Evolutionary conservation across 2,113 vertebrate genomes (phyloP).

Genomic region (Lepidiolamprologus cunningtoni): DNA sequence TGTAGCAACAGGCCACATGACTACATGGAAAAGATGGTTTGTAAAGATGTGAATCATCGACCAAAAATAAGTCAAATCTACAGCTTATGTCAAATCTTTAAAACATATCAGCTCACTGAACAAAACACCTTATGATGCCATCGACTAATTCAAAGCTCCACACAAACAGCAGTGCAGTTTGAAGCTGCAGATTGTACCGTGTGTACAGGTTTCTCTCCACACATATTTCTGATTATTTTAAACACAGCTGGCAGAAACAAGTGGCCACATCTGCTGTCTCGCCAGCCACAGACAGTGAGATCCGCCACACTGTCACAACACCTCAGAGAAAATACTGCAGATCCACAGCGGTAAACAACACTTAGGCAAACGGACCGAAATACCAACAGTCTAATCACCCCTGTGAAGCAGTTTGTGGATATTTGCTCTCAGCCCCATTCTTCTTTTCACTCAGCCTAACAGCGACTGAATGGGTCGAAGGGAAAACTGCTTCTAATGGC

Average conservation of each 20-base stretch:
- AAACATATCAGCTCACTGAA: neutral
- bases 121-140: neutral
- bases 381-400: constrained; percentile 51
- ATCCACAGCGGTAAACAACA: constrained; percentile 42
- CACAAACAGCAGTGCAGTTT: neutral
- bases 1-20: neutral
- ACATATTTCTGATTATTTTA: neutral
- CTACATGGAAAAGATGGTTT: neutral
- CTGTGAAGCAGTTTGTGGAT: constrained; percentile 36
- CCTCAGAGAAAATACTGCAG: constrained; percentile 10
- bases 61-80: neutral
- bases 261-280: constrained; percentile 37
- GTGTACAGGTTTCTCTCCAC: neutral
- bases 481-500: neutral
- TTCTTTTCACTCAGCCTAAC: neutral
- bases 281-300: neutral
- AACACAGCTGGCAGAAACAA: constrained; percentile 24
- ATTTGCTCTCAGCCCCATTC: constrained; percentile 35
- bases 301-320: neutral
- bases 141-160: neutral
- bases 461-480: neutral
- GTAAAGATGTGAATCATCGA: neutral
- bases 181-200: neutral
- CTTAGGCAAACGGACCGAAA: constrained; percentile 39
- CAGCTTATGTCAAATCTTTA: neutral